Base-by-base conservation (phyloP, 2,113 vertebrate species). In the Hippolais icterina region DNA sequence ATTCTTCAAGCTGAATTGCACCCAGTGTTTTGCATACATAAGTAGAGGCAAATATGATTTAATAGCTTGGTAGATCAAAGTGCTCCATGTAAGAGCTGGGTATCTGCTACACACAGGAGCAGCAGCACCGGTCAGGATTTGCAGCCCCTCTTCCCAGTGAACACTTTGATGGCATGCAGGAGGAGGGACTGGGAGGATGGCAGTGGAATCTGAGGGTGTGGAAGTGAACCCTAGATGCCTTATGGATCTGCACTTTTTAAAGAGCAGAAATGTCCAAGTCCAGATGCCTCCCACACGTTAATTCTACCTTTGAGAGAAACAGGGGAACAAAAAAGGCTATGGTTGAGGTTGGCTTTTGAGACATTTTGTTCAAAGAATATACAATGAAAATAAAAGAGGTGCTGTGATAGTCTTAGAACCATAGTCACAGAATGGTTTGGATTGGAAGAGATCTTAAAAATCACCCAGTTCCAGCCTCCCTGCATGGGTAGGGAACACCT, bases 11-110 rank as follows among this genome's bases (percentile, higher is more conserved):
- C 31, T 84, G 82, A 93, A 87, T 82, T 89, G 50, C 52, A 86
- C 64, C 16, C 54, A 41, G 37, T 52, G 37, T 86, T 97, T 96
- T 96, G 68, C 92, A 93, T 89, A 41, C 8, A 1, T n/a, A 87
- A 90, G n/a, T 68, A 49, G 28, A 46, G 53, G 69, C 96, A 97
- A 97, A 87, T 53, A 90, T 37, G 5, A 33, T 81, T 76, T 56
- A 91, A 41, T 20, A 37, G 12, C 29, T 83, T 49, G 19, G 49
- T 8, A 71, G 60, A 87, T 94, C 76, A 88, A 89, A 77, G 53
- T 0, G 0, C 41, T 90, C 23, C 2, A 1, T 74, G 35, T 47
- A 61, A 65, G 37, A 80, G n/a, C 20, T 4, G 2, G 9, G 29
- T 83, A 31, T 59, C 47, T 72, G 44, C 74, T 76, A 21, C 35